Conservation (phyloP, 1,140 invertebrate genomes). For the Melanaphis sacchari region DNA sequence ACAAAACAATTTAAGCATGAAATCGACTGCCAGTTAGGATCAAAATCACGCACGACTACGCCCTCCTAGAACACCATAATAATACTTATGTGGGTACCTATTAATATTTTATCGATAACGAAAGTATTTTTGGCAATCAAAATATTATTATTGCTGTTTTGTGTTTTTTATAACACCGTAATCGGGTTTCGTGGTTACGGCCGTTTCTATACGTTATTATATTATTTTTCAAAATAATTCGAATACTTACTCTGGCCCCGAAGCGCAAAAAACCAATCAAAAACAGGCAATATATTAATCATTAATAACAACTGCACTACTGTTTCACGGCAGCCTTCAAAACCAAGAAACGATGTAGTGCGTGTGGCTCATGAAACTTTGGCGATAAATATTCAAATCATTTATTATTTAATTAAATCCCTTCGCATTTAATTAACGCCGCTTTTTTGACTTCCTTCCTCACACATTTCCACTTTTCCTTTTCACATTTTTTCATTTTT, state of each 20-base stretch:
- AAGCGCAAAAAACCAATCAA: neutral
- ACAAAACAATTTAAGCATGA: neutral
- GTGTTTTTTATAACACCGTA: neutral
- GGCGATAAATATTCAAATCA: neutral
- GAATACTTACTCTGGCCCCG: neutral
- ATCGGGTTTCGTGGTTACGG: neutral
- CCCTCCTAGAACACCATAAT: too few species aligned
- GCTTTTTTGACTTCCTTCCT: too few species aligned
- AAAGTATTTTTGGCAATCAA: neutral
- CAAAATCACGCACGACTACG: neutral
- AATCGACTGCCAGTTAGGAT: neutral
- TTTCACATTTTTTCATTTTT: too few species aligned
- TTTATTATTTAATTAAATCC: neutral
- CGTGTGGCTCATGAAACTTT: neutral
- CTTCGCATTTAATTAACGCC: neutral
- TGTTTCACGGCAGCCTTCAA: too few species aligned
- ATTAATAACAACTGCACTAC: neutral
- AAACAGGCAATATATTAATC: slow-evolving; percentile 5
- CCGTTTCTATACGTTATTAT: neutral
- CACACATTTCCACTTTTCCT: too few species aligned
- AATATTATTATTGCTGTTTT: neutral
- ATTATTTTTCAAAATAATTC: neutral
- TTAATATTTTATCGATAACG: neutral
- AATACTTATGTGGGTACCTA: too few species aligned
- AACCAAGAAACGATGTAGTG: neutral